These are phyloP conservation scores for Quadroppia sp. DNA, from an alignment of 2,888 invertebrate genomes.

Conservation along the genomic window DNA sequence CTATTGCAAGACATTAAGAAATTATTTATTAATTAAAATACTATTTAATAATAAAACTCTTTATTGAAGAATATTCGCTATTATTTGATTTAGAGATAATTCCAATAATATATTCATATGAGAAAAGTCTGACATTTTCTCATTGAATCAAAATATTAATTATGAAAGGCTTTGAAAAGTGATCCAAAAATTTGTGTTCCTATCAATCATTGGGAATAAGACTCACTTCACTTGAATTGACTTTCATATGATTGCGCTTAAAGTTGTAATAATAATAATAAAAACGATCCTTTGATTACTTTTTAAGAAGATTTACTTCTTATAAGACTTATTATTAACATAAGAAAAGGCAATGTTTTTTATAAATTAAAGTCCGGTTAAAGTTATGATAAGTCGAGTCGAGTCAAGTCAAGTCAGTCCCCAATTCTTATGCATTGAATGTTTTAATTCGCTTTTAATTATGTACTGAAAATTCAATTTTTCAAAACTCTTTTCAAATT, in stretches of 20 bases:
- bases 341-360: neutral
- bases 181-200: slow-evolving; percentile 17
- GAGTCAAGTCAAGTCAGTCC: neutral
- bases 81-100: too few species aligned
- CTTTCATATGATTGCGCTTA: slow-evolving; percentile 8
- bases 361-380: slow-evolving; percentile 11
- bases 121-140: too few species aligned
- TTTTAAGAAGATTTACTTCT: slow-evolving; percentile 19
- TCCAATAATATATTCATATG: too few species aligned
- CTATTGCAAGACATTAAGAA: slow-evolving; percentile 39
- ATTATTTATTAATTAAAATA: too few species aligned
- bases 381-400: neutral
- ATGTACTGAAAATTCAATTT: slow-evolving; percentile 18
- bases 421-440: neutral
- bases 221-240: slow-evolving; percentile 19
- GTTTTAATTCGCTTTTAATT: neutral
- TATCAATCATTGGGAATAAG: slow-evolving; percentile 27
- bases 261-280: slow-evolving; percentile 6
- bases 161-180: slow-evolving; percentile 18
- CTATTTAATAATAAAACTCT: too few species aligned
- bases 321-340: neutral
- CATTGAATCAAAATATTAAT: slow-evolving; percentile 1
- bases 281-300: slow-evolving; percentile 37
- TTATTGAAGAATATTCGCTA: neutral
- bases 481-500: neutral